Evolutionary conservation across 1,140 invertebrate species (phyloP).

Genomic region (Probaryconus sp.): DNA sequence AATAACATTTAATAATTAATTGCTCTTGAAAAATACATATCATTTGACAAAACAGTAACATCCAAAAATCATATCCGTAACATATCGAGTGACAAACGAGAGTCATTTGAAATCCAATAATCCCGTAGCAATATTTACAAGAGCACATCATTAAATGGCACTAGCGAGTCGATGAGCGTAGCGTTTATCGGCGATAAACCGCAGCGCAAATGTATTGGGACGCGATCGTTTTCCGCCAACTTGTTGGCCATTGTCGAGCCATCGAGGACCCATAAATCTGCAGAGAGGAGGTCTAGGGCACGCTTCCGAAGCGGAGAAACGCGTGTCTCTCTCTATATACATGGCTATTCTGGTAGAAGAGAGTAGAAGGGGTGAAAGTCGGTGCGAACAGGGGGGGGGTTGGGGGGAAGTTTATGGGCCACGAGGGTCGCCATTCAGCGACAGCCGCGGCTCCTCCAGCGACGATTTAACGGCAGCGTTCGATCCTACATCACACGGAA

Average conservation of each 20-base stretch:
- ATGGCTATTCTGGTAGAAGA: conserved; percentile 26
- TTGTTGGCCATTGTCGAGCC: conserved; percentile 76
- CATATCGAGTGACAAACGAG: conserved; percentile 43
- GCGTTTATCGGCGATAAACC: conserved; percentile 53
- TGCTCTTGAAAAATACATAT: too few species aligned
- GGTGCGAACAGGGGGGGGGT: too few species aligned
- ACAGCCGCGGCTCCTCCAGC: conserved; percentile 46
- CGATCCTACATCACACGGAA: conserved; percentile 57
- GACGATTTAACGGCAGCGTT: conserved; percentile 63
- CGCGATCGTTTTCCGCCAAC: conserved; percentile 74
- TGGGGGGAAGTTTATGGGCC: conserved; percentile 72
- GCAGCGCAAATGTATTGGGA: conserved; percentile 52
- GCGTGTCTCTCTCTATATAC: conserved; percentile 56
- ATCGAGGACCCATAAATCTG: conserved; percentile 76
- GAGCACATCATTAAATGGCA: conserved; percentile 32
- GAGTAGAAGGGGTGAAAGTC: conserved; percentile 56
- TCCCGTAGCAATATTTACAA: conserved; percentile 41
- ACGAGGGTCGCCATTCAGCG: conserved; percentile 65
- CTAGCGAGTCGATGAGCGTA: conserved; percentile 27
- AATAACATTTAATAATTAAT: too few species aligned
- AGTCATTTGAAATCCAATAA: conserved; percentile 11
- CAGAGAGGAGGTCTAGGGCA: conserved; percentile 61
- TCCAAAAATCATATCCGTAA: too few species aligned
- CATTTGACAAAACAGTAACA: too few species aligned
- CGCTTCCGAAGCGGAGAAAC: conserved; percentile 54